These are phyloP conservation scores for Ceyx melanurus DNA, from an alignment of 2,113 vertebrate genomes.

Conservation along the genomic window DNA sequence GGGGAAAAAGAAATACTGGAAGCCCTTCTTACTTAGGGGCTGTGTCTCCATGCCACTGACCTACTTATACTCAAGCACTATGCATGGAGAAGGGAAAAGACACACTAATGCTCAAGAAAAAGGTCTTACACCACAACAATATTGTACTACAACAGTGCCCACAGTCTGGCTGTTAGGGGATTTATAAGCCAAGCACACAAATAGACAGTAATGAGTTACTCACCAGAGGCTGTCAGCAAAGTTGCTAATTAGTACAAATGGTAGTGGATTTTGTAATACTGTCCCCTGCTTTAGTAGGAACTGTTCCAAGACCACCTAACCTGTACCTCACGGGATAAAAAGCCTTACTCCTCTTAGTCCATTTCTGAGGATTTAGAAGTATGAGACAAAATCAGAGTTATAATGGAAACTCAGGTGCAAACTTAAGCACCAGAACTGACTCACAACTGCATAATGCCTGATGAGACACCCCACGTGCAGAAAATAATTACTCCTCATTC, in stretches of 20 bases:
- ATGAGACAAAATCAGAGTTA: neutral
- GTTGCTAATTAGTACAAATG: conserved; percentile 70
- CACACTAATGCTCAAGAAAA: neutral
- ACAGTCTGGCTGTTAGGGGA: conserved; percentile 57
- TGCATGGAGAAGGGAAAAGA: conserved; percentile 5
- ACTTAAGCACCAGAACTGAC: neutral
- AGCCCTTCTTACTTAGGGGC: conserved; percentile 20
- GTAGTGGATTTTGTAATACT: conserved; percentile 44
- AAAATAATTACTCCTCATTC: conserved; percentile 57
- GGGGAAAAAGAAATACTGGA: neutral
- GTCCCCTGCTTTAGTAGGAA: conserved; percentile 57
- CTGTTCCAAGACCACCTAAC: conserved; percentile 60
- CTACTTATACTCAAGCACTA: conserved; percentile 46
- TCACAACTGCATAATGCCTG: neutral
- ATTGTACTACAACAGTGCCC: conserved; percentile 39
- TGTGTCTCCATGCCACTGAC: conserved; percentile 49
- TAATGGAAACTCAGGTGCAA: neutral
- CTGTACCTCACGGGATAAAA: neutral
- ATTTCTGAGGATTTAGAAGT: neutral
- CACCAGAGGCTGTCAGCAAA: conserved; percentile 67
- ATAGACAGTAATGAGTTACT: conserved; percentile 70
- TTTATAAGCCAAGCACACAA: conserved; percentile 68
- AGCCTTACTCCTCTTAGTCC: neutral
- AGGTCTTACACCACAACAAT: conserved; percentile 55
- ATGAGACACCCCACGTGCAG: conserved; percentile 11